A percentile compares a stretch with the other conserved stretches of the same genome.
Conservation (phyloP, 2,113 vertebrate genomes). For the Peromyscus leucopus region DNA sequence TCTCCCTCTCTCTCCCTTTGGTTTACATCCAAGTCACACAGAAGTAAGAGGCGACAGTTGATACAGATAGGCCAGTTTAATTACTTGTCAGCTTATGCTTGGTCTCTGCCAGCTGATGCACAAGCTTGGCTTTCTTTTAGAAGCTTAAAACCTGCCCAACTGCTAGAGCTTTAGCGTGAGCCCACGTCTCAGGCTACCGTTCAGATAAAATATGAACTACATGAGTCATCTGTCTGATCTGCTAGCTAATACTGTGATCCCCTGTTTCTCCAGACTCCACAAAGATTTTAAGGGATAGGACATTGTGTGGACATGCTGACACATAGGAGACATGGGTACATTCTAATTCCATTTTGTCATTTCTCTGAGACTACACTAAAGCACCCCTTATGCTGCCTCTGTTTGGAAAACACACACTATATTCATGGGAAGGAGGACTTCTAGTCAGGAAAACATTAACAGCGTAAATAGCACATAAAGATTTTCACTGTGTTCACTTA, state of each 20-base stretch:
- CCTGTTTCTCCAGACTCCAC: conserved; percentile 17
- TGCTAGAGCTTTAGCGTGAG: conserved; percentile 94
- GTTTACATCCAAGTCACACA: conserved; percentile 95
- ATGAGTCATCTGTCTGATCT: conserved; percentile 90
- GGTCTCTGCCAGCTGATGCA: conserved; percentile 95
- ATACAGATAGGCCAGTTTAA: conserved; percentile 98
- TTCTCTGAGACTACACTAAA: neutral
- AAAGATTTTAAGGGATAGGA: conserved; percentile 21
- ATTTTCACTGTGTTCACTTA: neutral
- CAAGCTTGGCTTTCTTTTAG: conserved; percentile 97
- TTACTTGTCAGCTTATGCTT: conserved; percentile 99
- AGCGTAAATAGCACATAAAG: neutral
- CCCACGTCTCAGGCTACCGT: conserved; percentile 92
- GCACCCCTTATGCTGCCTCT: neutral
- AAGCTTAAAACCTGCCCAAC: conserved; percentile 97
- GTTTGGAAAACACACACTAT: conserved; percentile 28
- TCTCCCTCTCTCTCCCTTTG: conserved; percentile 88
- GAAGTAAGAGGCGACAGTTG: conserved; percentile 99
- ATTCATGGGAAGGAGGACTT: neutral
- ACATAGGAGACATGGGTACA: neutral
- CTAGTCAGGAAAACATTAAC: neutral
- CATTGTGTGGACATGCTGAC: conserved; percentile 16
- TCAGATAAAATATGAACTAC: conserved; percentile 91
- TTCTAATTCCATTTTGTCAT: conserved; percentile 63
- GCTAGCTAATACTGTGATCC: conserved; percentile 68